Evolutionary conservation across 2,113 vertebrate genomes (phyloP).

Genomic region (Acanthochromis polyacanthus): DNA sequence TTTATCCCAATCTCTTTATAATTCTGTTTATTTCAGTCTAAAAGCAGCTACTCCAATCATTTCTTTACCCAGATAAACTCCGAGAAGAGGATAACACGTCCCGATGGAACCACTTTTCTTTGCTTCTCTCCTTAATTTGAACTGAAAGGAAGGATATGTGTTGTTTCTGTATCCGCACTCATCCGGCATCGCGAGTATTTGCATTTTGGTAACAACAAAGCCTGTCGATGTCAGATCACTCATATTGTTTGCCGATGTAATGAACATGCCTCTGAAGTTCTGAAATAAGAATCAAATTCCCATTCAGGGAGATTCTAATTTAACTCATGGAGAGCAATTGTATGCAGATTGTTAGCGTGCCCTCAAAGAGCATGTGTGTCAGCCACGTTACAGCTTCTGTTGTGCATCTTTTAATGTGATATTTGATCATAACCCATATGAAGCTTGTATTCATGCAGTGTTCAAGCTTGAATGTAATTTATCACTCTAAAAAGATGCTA

Average conservation of each 20-base stretch:
- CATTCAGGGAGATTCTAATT: conserved; percentile 75
- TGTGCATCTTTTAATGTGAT: conserved; percentile 8
- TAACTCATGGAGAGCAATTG: conserved; percentile 59
- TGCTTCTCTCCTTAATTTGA: conserved; percentile 76
- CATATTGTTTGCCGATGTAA: conserved; percentile 77
- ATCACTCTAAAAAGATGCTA: not conserved
- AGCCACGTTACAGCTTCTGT: conserved; percentile 13
- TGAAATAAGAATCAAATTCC: conserved; percentile 77
- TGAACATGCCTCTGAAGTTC: conserved; percentile 80
- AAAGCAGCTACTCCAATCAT: conserved; percentile 66
- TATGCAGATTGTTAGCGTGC: conserved; percentile 50
- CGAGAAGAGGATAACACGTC: conserved; percentile 73
- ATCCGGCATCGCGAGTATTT: conserved; percentile 73
- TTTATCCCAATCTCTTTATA: conserved; percentile 55
- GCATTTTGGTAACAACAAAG: conserved; percentile 86
- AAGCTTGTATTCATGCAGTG: not conserved
- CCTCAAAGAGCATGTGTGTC: conserved; percentile 45
- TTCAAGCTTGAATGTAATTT: not conserved
- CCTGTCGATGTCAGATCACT: conserved; percentile 78
- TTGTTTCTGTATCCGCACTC: conserved; percentile 71
- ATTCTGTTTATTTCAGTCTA: conserved; percentile 72
- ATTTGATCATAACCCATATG: conserved; percentile 29
- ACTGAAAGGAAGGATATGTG: conserved; percentile 69
- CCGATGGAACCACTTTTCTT: conserved; percentile 76
- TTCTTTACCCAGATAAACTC: conserved; percentile 67